Evolutionary conservation across 2,888 invertebrate species (phyloP).

Genomic region (Orchesellides sinensis): DNA sequence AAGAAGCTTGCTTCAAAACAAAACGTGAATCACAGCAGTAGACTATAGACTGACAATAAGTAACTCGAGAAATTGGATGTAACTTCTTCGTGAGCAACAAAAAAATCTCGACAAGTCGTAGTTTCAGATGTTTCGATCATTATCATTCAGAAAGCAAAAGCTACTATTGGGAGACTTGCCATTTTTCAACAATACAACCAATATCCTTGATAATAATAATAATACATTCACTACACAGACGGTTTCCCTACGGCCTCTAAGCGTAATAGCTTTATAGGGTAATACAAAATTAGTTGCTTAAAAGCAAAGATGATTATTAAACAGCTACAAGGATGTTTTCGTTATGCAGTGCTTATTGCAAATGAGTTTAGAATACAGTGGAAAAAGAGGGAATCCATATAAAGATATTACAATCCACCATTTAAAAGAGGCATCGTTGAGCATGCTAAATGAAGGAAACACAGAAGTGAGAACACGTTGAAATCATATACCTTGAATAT

Average conservation of each 20-base stretch:
- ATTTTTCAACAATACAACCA: neutral
- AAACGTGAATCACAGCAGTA: constrained; percentile 28
- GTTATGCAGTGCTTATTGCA: neutral
- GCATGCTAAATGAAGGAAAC: constrained; percentile 35
- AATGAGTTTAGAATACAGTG: neutral
- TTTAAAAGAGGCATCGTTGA: constrained; percentile 7
- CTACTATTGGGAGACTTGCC: constrained; percentile 13
- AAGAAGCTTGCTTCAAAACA: too few relatives aligned
- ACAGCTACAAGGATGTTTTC: constrained; percentile 3
- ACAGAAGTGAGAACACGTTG: constrained; percentile 8
- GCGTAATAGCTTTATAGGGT: neutral
- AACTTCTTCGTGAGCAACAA: constrained; percentile 13
- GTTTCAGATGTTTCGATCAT: constrained; percentile 13
- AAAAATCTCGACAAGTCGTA: constrained; percentile 6
- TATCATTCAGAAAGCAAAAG: constrained; percentile 1
- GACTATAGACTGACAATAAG: constrained; percentile 23
- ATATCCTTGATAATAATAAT: constrained; percentile 19
- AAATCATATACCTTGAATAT: constrained; percentile 36
- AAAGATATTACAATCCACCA: constrained; percentile 7
- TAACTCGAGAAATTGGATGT: constrained; percentile 39
- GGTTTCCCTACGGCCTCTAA: constrained; percentile 30
- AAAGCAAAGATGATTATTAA: constrained; percentile 22
- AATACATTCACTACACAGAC: constrained; percentile 27
- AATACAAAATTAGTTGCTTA: constrained; percentile 14
- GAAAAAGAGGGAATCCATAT: constrained; percentile 41